A percentile compares a stretch with the other conserved stretches of the same genome.
Conservation (phyloP, 2,888 invertebrate species). For the Rambutsinella grinnellia region DNA sequence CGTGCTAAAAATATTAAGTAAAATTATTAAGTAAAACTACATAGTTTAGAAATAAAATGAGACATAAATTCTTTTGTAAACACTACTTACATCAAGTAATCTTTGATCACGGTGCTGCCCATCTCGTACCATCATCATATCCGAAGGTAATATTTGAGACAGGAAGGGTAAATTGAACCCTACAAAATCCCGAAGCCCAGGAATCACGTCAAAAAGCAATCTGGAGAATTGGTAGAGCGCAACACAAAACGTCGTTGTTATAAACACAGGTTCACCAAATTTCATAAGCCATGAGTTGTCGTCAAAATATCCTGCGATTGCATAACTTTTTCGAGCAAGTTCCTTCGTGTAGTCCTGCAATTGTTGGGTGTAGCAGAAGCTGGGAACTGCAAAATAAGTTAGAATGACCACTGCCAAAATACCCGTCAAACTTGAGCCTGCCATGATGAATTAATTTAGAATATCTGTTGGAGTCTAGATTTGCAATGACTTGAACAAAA, state of each 20-base stretch:
- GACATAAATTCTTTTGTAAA: not conserved
- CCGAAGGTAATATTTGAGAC: not conserved
- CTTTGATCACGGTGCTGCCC: slow-evolving; percentile 19
- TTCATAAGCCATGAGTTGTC: slow-evolving; percentile 4
- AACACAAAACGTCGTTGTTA: not conserved
- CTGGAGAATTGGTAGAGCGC: not conserved
- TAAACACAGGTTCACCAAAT: slow-evolving; percentile 15
- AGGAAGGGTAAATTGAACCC: not conserved
- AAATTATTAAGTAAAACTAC: not conserved
- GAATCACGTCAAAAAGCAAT: not conserved
- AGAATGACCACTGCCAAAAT: slow-evolving; percentile 14
- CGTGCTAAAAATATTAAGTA: slow-evolving; percentile 8
- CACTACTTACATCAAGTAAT: slow-evolving; percentile 21
- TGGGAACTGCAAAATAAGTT: not conserved
- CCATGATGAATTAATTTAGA: too few relatives aligned
- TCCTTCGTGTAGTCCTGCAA: slow-evolving; percentile 10
- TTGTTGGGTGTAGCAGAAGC: slow-evolving; percentile 1
- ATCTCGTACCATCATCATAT: not conserved
- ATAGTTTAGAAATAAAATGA: not conserved
- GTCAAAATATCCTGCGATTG: slow-evolving; percentile 5
- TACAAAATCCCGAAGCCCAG: not conserved
- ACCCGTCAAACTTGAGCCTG: not conserved
- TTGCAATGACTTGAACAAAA: too few relatives aligned
- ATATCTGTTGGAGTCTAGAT: too few relatives aligned
- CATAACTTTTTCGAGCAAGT: slow-evolving; percentile 23